Conservation (phyloP, 2,888 invertebrate genomes). For the Drosophila colorata region DNA sequence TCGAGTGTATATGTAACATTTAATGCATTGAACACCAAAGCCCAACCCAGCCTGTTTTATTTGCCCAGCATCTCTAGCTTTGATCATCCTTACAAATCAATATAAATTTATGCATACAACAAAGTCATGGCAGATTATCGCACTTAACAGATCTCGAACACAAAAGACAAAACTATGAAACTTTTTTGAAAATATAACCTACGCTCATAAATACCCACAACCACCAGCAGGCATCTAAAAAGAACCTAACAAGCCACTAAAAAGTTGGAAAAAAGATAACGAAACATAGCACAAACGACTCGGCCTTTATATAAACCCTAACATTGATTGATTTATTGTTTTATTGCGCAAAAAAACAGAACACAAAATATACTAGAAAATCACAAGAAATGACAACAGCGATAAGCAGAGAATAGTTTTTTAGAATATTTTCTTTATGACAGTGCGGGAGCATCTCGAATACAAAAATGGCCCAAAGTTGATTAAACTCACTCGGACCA, state of each 20-base stretch:
- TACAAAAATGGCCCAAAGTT: constrained; percentile 27
- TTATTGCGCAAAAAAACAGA: constrained; percentile 67
- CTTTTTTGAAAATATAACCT: constrained; percentile 29
- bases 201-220: constrained; percentile 46
- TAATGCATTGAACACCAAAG: background rate
- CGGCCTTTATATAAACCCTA: constrained; percentile 41
- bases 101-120: constrained; percentile 54
- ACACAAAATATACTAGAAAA: constrained; percentile 26
- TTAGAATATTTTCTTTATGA: constrained; percentile 19
- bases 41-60: constrained; percentile 23
- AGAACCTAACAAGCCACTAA: constrained; percentile 64
- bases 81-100: constrained; percentile 52
- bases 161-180: constrained; percentile 26
- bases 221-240: constrained; percentile 37
- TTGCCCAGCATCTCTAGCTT: constrained; percentile 54
- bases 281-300: constrained; percentile 33
- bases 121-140: constrained; percentile 56
- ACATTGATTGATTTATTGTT: constrained; percentile 76
- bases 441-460: constrained; percentile 39
- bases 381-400: constrained; percentile 54
- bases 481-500: constrained; percentile 16
- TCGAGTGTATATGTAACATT: background rate
- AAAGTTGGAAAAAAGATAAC: constrained; percentile 65
- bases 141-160: constrained; percentile 63
- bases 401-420: constrained; percentile 59